Evolutionary conservation across 2,797 vertebrate genomes (phyloP).

Genomic region (Oreonectes daqikongensis): DNA sequence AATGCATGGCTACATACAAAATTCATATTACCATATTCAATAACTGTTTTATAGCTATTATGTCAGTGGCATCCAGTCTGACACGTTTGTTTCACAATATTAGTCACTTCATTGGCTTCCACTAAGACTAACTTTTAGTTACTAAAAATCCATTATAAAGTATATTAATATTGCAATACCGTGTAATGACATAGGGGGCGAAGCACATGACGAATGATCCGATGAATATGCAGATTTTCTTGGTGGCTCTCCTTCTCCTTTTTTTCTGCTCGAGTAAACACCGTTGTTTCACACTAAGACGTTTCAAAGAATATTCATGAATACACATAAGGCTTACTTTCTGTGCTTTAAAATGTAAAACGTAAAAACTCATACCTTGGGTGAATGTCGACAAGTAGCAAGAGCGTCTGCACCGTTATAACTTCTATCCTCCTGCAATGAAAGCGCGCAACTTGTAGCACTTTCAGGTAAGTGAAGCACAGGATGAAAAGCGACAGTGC

Average conservation of each 20-base stretch:
- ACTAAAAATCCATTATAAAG: not conserved
- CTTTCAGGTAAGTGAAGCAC: conserved; percentile 80
- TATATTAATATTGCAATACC: conserved; percentile 63
- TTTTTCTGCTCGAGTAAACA: conserved; percentile 81
- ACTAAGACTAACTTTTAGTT: too few species aligned
- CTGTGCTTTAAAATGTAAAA: not conserved
- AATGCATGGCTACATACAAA: too few species aligned
- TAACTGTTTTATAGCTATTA: too few species aligned
- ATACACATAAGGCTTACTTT: not conserved
- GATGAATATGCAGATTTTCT: conserved; percentile 85
- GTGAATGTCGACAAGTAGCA: conserved; percentile 82
- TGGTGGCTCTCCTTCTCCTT: conserved; percentile 74
- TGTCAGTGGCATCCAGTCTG: too few species aligned
- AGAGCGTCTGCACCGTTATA: conserved; percentile 81
- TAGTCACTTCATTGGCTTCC: too few species aligned
- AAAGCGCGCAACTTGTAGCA: conserved; percentile 79
- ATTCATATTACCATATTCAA: too few species aligned
- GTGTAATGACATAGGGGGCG: conserved; percentile 81
- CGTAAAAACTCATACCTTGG: conserved; percentile 64
- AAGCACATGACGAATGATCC: conserved; percentile 83
- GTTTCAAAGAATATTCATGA: not conserved
- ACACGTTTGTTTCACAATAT: too few species aligned
- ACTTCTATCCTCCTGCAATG: conserved; percentile 82
- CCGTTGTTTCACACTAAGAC: conserved; percentile 79
- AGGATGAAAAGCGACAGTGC: conserved; percentile 76